Percentiles rank a stretch among this genome's conserved stretches.
Conservation (phyloP, 2,888 invertebrate genomes). For the Troides oblongomaculatus region DNA sequence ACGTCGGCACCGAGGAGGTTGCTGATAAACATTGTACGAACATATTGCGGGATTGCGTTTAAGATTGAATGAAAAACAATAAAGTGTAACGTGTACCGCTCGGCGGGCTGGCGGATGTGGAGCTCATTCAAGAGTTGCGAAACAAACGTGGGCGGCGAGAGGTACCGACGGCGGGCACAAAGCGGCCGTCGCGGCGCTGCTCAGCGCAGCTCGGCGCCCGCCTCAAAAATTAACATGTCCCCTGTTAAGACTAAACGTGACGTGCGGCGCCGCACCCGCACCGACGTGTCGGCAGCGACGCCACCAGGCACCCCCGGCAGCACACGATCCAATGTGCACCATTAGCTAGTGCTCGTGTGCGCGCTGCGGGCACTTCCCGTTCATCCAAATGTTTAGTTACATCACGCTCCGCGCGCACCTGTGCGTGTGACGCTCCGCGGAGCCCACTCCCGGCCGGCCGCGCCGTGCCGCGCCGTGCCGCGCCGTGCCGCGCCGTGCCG, state of each 20-base stretch:
- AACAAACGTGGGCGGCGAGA: neutral
- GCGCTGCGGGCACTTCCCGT: neutral
- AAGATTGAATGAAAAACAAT: too few relatives aligned
- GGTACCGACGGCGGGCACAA: slow-evolving; percentile 20
- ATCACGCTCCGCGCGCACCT: neutral
- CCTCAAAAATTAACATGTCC: slow-evolving; percentile 74
- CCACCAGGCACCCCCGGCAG: neutral
- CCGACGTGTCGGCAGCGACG: too few relatives aligned
- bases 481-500: neutral
- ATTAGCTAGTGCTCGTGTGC: neutral
- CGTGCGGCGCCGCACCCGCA: slow-evolving; percentile 37
- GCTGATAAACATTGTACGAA: too few relatives aligned
- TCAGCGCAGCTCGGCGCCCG: neutral
- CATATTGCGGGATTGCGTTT: too few relatives aligned
- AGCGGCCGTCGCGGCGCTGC: slow-evolving; percentile 31
- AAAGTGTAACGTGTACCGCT: too few relatives aligned
- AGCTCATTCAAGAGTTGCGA: neutral
- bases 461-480: neutral
- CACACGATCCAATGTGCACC: neutral
- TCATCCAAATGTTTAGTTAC: neutral
- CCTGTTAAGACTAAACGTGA: slow-evolving; percentile 74
- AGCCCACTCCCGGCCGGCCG: neutral
- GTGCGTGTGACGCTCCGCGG: neutral
- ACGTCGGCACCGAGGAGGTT: too few relatives aligned
- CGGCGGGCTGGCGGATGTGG: too few relatives aligned